Evolutionary conservation across 2,888 invertebrate species (phyloP), one percentile per base, ranked within the genome.

Genomic region (Limenitis camilla): DNA sequence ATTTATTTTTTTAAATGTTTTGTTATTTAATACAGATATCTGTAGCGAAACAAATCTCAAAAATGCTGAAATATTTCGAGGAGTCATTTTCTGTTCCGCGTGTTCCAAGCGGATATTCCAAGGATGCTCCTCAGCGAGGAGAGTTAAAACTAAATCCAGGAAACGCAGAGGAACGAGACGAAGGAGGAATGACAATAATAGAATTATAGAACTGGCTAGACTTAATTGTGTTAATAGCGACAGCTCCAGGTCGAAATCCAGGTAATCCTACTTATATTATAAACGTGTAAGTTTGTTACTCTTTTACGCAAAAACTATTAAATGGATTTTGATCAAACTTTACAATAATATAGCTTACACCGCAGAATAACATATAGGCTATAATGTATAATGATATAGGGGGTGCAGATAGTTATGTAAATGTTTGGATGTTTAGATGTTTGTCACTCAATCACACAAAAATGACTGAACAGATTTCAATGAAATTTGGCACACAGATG

Each of bases 71-170:
- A 63, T 78, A 2, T 85, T 85, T 61, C 72, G 74, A 59, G 84
- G 85, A 0, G 78, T 80, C 0, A 79, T 84, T 59, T 82, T 85
- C 62, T 85, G 85, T 58, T 67, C 60, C 5, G 67, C 69, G 5
- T 85, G 85, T 47, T 74, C 81, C 0, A 67, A 77, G 42, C 68
- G 83, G 7, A 84, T 85, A 9, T 84, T 84, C 64, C 74, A 76
- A 55, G 76, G 78, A 0, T 76, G 80, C n/a, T 70, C 72, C 4
- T 72, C 77, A 0, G 80, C 74, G 4, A 66, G 71, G 10, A 64
- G 43, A 38, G 62, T 61, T 6, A 79, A 75, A 53, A 64, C 42
- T 4, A 52, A 60, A 0, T 40, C 35, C 4, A 62, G 49, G 32
- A 58, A 61, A 2, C 58, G 42, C 5, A 63, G 55, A 49, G 53